phyloP scores from a whole-genome alignment of 2,888 invertebrate genomes.

The Muschampia plurimacula region DNA sequence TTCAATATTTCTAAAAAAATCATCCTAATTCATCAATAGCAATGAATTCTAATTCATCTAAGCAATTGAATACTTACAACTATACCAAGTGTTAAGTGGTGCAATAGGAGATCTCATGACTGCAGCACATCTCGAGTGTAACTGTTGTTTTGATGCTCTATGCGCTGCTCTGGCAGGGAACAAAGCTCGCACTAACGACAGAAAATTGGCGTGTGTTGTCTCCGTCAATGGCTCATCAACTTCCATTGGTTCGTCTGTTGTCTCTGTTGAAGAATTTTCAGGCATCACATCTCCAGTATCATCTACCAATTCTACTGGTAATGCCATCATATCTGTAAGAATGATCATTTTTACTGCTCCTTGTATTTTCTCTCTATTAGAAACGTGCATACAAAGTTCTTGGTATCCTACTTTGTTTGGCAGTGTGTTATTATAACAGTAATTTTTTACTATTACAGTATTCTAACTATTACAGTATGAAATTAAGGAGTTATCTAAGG shows the following conservation, averaged over 20 bases:
- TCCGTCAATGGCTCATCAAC: constrained; percentile 87
- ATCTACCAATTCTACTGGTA: constrained; percentile 91
- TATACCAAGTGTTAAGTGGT: constrained; percentile 93
- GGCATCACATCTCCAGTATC: constrained; percentile 72
- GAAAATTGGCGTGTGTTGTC: constrained; percentile 93
- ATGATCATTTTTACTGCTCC: not conserved
- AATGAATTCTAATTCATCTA: not conserved
- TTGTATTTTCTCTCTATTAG: not conserved
- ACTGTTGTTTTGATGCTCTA: constrained; percentile 90
- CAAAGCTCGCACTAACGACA: constrained; percentile 94
- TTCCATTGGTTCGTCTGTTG: constrained; percentile 51
- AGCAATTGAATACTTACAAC: constrained; percentile 66
- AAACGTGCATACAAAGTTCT: too few relatives aligned
- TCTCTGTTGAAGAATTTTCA: constrained; percentile 60
- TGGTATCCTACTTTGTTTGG: too few relatives aligned
- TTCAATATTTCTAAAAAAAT: too few relatives aligned
- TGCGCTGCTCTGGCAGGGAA: constrained; percentile 95
- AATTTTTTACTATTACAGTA: too few relatives aligned
- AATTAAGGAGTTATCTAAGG: too few relatives aligned
- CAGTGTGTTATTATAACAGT: too few relatives aligned
- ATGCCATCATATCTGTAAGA: constrained; percentile 89
- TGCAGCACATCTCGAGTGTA: constrained; percentile 89
- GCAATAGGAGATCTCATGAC: constrained; percentile 94
- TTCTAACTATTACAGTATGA: too few relatives aligned
- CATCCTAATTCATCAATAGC: too few relatives aligned